phyloP scores from a whole-genome alignment of 2,888 invertebrate genomes.

The Temnothorax ravouxi region DNA sequence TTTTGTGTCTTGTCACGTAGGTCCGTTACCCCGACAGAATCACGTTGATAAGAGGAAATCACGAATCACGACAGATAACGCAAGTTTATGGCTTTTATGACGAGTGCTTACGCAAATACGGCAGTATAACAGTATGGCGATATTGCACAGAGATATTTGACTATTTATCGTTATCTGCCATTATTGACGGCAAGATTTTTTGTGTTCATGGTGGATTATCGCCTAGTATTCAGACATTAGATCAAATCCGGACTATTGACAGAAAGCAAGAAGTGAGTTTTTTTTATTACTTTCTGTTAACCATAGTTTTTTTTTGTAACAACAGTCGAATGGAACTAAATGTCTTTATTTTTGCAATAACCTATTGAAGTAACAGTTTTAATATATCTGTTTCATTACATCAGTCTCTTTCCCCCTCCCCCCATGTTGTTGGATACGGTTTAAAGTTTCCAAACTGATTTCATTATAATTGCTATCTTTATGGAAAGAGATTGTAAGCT shows the following conservation, averaged over 20 bases:
- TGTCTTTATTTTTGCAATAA: neutral
- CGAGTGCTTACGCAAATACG: conserved; percentile 99
- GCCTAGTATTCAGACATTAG: conserved; percentile 99
- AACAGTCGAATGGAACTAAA: neutral
- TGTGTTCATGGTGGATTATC: conserved; percentile 99
- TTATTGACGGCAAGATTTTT: conserved; percentile 99
- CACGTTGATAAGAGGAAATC: conserved; percentile 99
- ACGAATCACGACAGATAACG: conserved; percentile 99
- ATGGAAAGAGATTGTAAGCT: neutral
- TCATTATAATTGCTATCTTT: neutral
- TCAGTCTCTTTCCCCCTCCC: too few relatives aligned
- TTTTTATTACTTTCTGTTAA: neutral
- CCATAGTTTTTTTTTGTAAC: neutral
- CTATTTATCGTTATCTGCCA: conserved; percentile 98
- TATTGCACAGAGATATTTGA: conserved; percentile 99
- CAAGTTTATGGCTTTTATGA: conserved; percentile 99
- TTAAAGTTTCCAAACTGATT: neutral
- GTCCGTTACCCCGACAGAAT: conserved; percentile 99
- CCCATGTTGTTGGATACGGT: too few relatives aligned
- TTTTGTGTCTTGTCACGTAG: conserved; percentile 86
- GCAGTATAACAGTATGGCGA: conserved; percentile 99
- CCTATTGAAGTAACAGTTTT: neutral
- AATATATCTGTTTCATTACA: neutral
- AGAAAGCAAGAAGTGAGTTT: conserved; percentile 95
- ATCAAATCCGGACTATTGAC: conserved; percentile 99